Evolutionary conservation across 37 sponge, comb jelly and placozoan species (phyloP).

Genomic region (Petrosia ficiformis): DNA sequence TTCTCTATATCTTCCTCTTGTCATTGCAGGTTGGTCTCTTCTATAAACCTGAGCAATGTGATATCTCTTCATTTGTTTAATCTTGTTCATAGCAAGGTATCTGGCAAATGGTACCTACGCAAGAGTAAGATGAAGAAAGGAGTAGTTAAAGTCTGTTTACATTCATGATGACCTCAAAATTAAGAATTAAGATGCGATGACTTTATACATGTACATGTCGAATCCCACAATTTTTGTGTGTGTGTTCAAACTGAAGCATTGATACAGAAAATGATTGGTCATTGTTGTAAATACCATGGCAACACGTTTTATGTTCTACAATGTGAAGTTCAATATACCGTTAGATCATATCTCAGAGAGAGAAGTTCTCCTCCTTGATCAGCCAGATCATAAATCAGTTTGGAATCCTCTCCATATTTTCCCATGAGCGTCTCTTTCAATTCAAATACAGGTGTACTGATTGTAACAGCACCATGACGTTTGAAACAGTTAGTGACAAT

Average conservation of each 20-base stretch:
- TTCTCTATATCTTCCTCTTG: constrained; percentile 92
- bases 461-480: constrained; percentile 97
- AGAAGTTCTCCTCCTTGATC: constrained; percentile 99
- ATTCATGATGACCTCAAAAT: too few relatives aligned
- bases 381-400: constrained; percentile 95
- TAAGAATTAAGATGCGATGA: too few relatives aligned
- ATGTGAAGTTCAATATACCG: constrained; percentile 87
- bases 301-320: too few relatives aligned
- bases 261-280: too few relatives aligned
- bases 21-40: constrained; percentile 95
- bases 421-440: constrained; percentile 88
- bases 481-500: constrained; percentile 83
- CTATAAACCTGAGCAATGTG: constrained; percentile 98
- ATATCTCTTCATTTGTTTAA: constrained; percentile 92
- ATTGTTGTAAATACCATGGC: too few relatives aligned
- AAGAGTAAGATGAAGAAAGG: too few relatives aligned
- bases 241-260: neutral
- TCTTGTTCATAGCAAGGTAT: constrained; percentile 93
- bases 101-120: constrained; percentile 84
- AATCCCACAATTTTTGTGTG: neutral
- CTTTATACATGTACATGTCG: too few relatives aligned
- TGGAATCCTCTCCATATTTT: constrained; percentile 98
- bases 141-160: too few relatives aligned
- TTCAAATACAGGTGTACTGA: constrained; percentile 96
- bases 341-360: constrained; percentile 95